These are phyloP conservation scores for Malurus cyaneus DNA, from an alignment of 2,113 vertebrate genomes.

Conservation along the genomic window DNA sequence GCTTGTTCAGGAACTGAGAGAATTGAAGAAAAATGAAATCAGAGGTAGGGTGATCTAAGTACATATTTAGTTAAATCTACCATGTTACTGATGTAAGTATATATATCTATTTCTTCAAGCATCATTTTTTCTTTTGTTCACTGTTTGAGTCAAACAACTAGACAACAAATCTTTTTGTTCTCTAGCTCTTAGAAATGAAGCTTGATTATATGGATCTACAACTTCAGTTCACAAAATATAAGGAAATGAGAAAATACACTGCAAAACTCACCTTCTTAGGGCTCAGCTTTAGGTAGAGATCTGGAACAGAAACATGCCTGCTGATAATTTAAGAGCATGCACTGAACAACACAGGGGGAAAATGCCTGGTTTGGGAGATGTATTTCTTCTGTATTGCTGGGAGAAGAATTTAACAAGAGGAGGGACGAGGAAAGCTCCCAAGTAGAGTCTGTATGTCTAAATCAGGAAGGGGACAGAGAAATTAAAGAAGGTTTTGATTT, in stretches of 20 bases:
- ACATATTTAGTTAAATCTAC: background rate
- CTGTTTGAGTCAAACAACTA: background rate
- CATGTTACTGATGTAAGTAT: background rate
- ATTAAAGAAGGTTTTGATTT: background rate
- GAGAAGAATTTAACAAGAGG: background rate
- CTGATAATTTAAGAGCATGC: background rate
- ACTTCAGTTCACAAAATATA: background rate
- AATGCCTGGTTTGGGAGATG: background rate
- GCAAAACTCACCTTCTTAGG: background rate
- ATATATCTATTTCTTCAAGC: background rate
- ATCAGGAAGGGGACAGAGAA: background rate
- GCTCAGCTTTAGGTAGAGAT: background rate
- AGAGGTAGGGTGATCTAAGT: constrained; percentile 74
- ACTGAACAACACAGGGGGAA: accelerated
- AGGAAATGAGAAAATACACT: background rate
- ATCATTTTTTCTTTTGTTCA: background rate
- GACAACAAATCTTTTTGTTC: background rate
- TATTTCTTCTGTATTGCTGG: background rate
- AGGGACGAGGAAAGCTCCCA: background rate
- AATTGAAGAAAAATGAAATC: constrained; percentile 77
- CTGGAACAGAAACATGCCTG: background rate
- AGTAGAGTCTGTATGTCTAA: background rate
- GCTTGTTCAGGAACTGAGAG: constrained; percentile 79
- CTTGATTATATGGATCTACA: background rate
- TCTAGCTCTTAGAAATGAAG: background rate